phyloP scores from a whole-genome alignment of 2,113 vertebrate genomes.

The Saccopteryx bilineata region DNA sequence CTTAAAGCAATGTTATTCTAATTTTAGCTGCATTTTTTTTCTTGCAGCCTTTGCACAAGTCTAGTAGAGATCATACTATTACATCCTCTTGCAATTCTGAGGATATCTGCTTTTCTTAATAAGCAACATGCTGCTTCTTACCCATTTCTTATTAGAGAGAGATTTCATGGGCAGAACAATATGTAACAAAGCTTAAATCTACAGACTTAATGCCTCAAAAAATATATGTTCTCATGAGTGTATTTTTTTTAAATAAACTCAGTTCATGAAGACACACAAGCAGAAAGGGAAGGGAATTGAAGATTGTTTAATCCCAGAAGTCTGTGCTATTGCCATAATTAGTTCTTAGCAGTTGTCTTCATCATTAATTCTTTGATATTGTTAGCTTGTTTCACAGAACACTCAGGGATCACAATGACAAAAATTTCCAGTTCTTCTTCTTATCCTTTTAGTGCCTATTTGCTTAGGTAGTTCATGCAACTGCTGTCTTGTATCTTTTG shows the following conservation, averaged over 20 bases:
- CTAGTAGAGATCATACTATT: background rate
- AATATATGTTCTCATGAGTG: background rate
- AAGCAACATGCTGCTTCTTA: background rate
- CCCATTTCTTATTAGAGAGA: background rate
- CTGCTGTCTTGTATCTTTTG: background rate
- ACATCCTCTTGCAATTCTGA: background rate
- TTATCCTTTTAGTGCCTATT: background rate
- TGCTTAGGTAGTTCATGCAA: background rate
- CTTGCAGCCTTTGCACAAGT: background rate
- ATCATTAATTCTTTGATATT: background rate
- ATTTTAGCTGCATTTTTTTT: background rate
- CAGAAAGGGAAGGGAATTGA: background rate
- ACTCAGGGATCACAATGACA: background rate
- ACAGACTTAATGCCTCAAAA: background rate
- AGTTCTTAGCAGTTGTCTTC: background rate
- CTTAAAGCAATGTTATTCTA: background rate
- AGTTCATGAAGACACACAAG: background rate
- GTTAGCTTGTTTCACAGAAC: background rate
- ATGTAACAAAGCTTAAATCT: background rate
- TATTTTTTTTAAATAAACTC: background rate
- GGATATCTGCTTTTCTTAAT: constrained; percentile 29
- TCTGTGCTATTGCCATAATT: background rate
- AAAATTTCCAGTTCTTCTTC: background rate
- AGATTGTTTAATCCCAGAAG: background rate
- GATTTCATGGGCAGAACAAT: constrained; percentile 18